Evolutionary conservation across 2,113 vertebrate species (phyloP).

Genomic region (Colinus virginianus): DNA sequence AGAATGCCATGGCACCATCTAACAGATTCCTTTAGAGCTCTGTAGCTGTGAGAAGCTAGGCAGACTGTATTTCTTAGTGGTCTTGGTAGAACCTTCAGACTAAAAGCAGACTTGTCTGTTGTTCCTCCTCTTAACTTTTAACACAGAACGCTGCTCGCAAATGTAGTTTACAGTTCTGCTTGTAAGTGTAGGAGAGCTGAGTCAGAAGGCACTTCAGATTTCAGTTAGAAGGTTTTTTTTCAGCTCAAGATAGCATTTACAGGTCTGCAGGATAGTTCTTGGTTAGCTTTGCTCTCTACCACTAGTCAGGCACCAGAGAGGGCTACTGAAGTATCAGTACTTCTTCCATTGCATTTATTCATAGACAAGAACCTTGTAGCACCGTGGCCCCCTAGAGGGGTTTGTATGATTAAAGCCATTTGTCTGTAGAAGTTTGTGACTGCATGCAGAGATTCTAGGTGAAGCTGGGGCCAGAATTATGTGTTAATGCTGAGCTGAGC

Average conservation of each 20-base stretch:
- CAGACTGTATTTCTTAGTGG: neutral
- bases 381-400: neutral
- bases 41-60: neutral
- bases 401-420: neutral
- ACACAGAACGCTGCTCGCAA: no score
- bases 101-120: neutral
- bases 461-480: neutral
- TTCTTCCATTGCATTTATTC: neutral
- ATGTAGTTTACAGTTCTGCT: neutral
- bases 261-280: neutral
- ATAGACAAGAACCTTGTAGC: neutral
- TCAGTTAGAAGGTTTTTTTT: neutral
- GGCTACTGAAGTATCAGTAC: neutral
- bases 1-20: neutral
- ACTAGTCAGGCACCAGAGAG: neutral
- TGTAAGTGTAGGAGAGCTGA: neutral
- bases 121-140: neutral
- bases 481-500: neutral
- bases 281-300: neutral
- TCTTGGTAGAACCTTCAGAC: neutral
- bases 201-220: neutral
- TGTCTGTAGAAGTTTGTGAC: neutral
- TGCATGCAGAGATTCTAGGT: neutral
- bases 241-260: neutral
- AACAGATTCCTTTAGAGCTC: neutral